A percentile compares a stretch with the other conserved stretches of the same genome.
phyloP scores from a whole-genome alignment of 1,140 invertebrate species.

The Sitophilus oryzae region DNA sequence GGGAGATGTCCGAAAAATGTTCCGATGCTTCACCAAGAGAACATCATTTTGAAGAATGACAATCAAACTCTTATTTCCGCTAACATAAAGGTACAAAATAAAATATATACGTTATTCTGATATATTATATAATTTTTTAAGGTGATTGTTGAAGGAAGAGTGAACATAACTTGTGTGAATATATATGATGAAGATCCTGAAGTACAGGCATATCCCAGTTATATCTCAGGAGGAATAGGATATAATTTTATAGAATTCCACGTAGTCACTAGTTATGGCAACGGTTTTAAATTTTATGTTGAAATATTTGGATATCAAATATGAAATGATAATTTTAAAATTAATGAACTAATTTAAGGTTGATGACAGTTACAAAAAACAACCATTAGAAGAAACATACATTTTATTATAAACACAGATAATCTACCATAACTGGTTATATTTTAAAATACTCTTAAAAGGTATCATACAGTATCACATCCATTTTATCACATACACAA shows the following conservation, averaged over 20 bases:
- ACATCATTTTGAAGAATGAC: slow-evolving; percentile 36
- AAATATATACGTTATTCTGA: slow-evolving; percentile 1
- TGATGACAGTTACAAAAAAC: slow-evolving; percentile 1
- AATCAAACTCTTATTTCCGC: slow-evolving; percentile 33
- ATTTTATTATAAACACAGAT: slow-evolving; percentile 29
- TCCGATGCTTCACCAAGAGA: slow-evolving; percentile 34
- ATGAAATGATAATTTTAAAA: neutral
- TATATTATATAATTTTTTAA: slow-evolving; percentile 20
- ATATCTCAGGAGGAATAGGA: slow-evolving; percentile 33
- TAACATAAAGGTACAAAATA: slow-evolving; percentile 31
- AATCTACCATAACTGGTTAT: slow-evolving; percentile 26
- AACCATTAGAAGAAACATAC: slow-evolving; percentile 16
- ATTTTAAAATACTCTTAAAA: slow-evolving; percentile 33
- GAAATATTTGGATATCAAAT: slow-evolving; percentile 32
- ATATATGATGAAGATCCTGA: slow-evolving; percentile 35
- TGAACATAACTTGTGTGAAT: slow-evolving; percentile 37
- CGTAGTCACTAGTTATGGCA: slow-evolving; percentile 33
- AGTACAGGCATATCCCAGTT: slow-evolving; percentile 34
- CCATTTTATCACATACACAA: slow-evolving; percentile 37
- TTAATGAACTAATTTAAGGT: slow-evolving; percentile 3
- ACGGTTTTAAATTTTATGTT: slow-evolving; percentile 38
- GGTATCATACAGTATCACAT: slow-evolving; percentile 34
- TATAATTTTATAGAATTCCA: slow-evolving; percentile 38
- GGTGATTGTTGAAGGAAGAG: slow-evolving; percentile 34
- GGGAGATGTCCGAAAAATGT: slow-evolving; percentile 33